A percentile compares a stretch with the other conserved stretches of the same genome.
Conservation (phyloP, 2,888 invertebrate species). For the Esperia sulphurella region DNA sequence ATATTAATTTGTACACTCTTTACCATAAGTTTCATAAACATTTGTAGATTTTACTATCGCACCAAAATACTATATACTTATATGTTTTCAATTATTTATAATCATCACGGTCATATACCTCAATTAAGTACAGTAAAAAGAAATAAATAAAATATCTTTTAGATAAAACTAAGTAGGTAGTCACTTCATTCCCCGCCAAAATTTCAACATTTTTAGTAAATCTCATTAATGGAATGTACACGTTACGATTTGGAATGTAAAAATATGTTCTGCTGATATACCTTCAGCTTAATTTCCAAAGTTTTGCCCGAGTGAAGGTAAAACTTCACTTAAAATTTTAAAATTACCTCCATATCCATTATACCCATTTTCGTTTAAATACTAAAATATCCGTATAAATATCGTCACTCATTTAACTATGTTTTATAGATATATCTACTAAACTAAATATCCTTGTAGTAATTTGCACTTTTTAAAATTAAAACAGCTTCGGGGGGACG, state of each 20-base stretch:
- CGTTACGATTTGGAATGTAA: slow-evolving; percentile 55
- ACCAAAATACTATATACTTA: slow-evolving; percentile 56
- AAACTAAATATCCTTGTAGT: slow-evolving; percentile 63
- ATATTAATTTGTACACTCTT: slow-evolving; percentile 77
- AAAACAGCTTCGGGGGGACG: slow-evolving; percentile 74
- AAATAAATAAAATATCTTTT: slow-evolving; percentile 46
- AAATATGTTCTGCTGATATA: slow-evolving; percentile 28
- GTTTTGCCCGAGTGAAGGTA: slow-evolving; percentile 27
- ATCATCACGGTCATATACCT: slow-evolving; percentile 56
- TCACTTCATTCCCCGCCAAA: slow-evolving; percentile 67
- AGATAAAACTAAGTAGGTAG: slow-evolving; percentile 55
- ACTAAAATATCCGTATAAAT: slow-evolving; percentile 74
- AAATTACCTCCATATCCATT: slow-evolving; percentile 28
- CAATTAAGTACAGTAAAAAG: slow-evolving; percentile 59
- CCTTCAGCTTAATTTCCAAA: slow-evolving; percentile 19
- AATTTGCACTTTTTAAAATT: slow-evolving; percentile 69
- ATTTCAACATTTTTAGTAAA: slow-evolving; percentile 30
- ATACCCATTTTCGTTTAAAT: slow-evolving; percentile 57
- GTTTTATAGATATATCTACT: slow-evolving; percentile 59
- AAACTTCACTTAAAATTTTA: slow-evolving; percentile 27
- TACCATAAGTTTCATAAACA: slow-evolving; percentile 63
- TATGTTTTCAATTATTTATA: slow-evolving; percentile 48
- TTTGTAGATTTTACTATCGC: slow-evolving; percentile 78
- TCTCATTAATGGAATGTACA: slow-evolving; percentile 57
- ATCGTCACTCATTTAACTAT: slow-evolving; percentile 61